These are phyloP conservation scores for Lepidurus packardi DNA, from an alignment of 1,140 invertebrate species.

Conservation along the genomic window DNA sequence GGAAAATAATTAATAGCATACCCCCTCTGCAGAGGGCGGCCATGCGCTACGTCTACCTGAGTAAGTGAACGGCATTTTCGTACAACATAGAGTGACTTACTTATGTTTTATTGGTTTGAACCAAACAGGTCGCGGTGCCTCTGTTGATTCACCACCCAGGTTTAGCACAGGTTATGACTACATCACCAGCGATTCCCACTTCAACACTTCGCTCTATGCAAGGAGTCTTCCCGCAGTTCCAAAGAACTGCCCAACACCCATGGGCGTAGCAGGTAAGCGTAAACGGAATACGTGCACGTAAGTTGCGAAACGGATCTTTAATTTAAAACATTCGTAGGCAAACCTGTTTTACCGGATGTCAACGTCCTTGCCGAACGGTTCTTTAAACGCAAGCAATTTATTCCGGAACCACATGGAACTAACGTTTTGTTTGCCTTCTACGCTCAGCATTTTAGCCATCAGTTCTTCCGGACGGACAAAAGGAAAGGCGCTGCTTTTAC, in stretches of 20 bases:
- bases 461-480: conserved; percentile 48
- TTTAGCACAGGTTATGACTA: conserved; percentile 40
- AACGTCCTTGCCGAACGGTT: conserved; percentile 42
- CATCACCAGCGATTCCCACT: conserved; percentile 44
- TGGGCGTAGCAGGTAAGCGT: conserved; percentile 44
- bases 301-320: background rate
- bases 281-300: background rate
- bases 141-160: conserved; percentile 43
- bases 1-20: conserved; percentile 35
- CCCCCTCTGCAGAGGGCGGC: conserved; percentile 31
- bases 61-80: conserved; percentile 17
- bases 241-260: conserved; percentile 45
- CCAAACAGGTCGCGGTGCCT: conserved; percentile 40
- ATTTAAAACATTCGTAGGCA: conserved; percentile 34
- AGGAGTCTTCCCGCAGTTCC: conserved; percentile 46
- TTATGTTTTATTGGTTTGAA: conserved; percentile 28
- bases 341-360: conserved; percentile 33
- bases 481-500: conserved; percentile 44
- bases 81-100: background rate
- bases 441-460: conserved; percentile 49
- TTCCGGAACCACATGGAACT: conserved; percentile 45
- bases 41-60: conserved; percentile 35
- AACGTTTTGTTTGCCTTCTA: conserved; percentile 47
- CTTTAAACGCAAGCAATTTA: conserved; percentile 44
- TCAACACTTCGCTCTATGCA: conserved; percentile 43